phyloP scores from a whole-genome alignment of 1,140 invertebrate species.

The Aplysia californica region DNA sequence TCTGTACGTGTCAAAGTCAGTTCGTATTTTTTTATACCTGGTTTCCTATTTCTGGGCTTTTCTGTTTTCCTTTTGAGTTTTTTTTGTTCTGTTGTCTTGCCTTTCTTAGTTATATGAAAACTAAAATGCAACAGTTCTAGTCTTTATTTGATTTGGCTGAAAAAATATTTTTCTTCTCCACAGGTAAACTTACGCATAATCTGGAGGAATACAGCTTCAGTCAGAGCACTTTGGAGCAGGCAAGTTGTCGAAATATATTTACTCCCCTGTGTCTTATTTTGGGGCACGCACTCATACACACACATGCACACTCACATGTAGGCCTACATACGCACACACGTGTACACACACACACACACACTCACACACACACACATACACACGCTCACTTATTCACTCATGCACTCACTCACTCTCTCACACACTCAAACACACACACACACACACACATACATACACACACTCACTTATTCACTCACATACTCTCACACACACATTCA shows the following conservation, averaged over 20 bases:
- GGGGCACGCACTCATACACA: background rate
- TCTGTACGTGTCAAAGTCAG: no score
- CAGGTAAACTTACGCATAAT: constrained; percentile 56
- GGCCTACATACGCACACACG: background rate
- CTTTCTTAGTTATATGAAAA: no score
- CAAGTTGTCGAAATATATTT: constrained; percentile 6
- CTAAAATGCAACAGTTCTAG: no score
- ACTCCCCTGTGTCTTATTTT: background rate
- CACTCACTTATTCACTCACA: no score
- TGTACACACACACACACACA: background rate
- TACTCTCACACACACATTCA: no score
- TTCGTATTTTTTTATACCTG: no score
- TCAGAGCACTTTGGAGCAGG: constrained; percentile 81
- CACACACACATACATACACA: no score
- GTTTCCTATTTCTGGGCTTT: no score
- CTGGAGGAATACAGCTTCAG: constrained; percentile 82
- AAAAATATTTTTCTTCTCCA: no score
- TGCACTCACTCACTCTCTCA: background rate
- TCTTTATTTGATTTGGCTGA: no score
- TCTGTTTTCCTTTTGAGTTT: no score
- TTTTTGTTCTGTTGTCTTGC: no score
- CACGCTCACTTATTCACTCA: background rate
- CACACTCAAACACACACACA: background rate
- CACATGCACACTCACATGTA: background rate
- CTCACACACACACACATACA: background rate